These are phyloP conservation scores for Platanista minor DNA, from an alignment of 2,113 vertebrate species.

Conservation along the genomic window DNA sequence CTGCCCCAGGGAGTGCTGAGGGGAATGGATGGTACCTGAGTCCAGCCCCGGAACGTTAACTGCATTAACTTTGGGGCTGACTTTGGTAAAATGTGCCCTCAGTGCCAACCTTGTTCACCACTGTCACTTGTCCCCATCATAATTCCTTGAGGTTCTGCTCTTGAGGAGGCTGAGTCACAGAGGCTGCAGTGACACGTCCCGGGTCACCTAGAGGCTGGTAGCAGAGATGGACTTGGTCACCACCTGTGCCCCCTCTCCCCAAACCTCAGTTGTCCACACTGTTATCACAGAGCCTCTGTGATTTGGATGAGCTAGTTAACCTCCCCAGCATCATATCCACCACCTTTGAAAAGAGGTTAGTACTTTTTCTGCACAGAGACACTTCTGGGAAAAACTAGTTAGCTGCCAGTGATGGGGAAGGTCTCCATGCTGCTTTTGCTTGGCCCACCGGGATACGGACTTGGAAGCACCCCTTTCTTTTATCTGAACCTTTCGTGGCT, in stretches of 20 bases:
- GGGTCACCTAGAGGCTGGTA: neutral
- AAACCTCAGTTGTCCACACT: neutral
- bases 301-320: accelerated
- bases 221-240: neutral
- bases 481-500: neutral
- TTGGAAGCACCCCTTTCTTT: neutral
- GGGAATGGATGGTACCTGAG: accelerated
- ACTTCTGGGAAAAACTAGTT: neutral
- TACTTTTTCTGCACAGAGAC: neutral
- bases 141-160: too few species aligned
- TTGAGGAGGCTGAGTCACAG: neutral
- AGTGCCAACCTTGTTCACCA: accelerated
- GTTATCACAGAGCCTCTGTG: accelerated
- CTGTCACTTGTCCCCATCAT: accelerated
- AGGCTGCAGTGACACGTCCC: accelerated
- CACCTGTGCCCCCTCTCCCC: neutral
- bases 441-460: accelerated
- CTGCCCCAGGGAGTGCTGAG: neutral
- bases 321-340: accelerated
- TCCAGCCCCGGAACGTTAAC: accelerated
- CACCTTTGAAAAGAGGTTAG: neutral
- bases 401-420: accelerated
- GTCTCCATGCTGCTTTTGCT: neutral
- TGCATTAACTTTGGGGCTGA: accelerated
- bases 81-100: neutral